phyloP scores from a whole-genome alignment of 2,888 invertebrate species.

The Dolichopus griseipennis region DNA sequence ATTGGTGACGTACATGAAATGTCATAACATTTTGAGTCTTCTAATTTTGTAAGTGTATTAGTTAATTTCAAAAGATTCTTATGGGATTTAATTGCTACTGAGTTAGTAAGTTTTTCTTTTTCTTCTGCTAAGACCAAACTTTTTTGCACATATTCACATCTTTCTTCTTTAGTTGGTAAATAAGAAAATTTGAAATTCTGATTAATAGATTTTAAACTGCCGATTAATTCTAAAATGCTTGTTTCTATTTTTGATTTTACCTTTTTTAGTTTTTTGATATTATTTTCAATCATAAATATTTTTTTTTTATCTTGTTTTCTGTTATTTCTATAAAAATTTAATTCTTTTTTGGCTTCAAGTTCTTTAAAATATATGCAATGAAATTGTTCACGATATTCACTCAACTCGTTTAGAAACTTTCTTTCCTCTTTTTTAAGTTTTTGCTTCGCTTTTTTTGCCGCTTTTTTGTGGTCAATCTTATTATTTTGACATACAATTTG shows the following conservation, averaged over 20 bases:
- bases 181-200: constrained; percentile 40
- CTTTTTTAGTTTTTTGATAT: constrained; percentile 39
- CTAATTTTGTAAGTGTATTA: constrained; percentile 1
- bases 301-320: constrained; percentile 39
- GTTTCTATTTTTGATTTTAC: constrained; percentile 40
- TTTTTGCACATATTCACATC: constrained; percentile 33
- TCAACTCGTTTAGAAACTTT: constrained; percentile 38
- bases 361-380: constrained; percentile 41
- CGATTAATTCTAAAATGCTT: constrained; percentile 39
- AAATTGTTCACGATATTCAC: constrained; percentile 37
- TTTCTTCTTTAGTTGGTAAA: constrained; percentile 41
- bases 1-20: constrained; percentile 12
- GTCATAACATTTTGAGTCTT: constrained; percentile 12
- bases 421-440: constrained; percentile 41
- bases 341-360: constrained; percentile 35
- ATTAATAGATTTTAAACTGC: constrained; percentile 38
- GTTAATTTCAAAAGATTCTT: constrained; percentile 12
- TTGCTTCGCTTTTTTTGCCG: constrained; percentile 42
- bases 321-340: constrained; percentile 33
- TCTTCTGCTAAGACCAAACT: constrained; percentile 23
- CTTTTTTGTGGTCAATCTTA: constrained; percentile 37
- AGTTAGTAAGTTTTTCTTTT: constrained; percentile 14
- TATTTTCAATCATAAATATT: constrained; percentile 36
- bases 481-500: constrained; percentile 21
- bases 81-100: constrained; percentile 19